A percentile compares a stretch with the other conserved stretches of the same genome.
Conservation (phyloP, 2,113 vertebrate genomes). For the Sakesphorus luctuosus region DNA sequence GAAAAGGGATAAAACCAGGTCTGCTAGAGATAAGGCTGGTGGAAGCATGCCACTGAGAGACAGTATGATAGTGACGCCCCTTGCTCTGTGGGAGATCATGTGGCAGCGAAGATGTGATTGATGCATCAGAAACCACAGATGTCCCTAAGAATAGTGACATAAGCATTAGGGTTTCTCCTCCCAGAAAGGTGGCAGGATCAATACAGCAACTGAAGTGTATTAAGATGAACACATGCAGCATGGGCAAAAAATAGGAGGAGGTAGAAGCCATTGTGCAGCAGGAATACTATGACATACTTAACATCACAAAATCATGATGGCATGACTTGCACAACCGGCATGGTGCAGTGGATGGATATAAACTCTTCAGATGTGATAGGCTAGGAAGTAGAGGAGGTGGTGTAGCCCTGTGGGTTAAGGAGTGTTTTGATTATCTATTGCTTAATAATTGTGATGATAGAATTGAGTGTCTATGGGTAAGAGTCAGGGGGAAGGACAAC, state of each 20-base stretch:
- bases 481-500: neutral
- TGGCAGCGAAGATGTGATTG: neutral
- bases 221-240: neutral
- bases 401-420: neutral
- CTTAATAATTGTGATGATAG: neutral
- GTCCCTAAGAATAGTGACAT: neutral
- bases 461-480: neutral
- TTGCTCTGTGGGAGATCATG: neutral
- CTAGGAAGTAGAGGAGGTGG: neutral
- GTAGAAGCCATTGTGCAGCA: neutral
- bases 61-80: neutral
- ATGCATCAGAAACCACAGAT: neutral
- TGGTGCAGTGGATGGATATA: neutral
- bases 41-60: neutral
- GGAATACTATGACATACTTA: neutral
- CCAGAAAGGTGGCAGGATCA: neutral
- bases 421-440: neutral
- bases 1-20: neutral
- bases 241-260: neutral
- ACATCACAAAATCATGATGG: neutral
- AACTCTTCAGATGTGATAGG: neutral
- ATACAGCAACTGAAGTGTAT: neutral
- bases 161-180: neutral
- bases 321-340: neutral
- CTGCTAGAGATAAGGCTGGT: neutral